Percentiles rank a stretch among this genome's conserved stretches.
These are phyloP conservation scores for Lottia gigantea DNA, from an alignment of 2,888 invertebrate species.

Conservation along the genomic window DNA sequence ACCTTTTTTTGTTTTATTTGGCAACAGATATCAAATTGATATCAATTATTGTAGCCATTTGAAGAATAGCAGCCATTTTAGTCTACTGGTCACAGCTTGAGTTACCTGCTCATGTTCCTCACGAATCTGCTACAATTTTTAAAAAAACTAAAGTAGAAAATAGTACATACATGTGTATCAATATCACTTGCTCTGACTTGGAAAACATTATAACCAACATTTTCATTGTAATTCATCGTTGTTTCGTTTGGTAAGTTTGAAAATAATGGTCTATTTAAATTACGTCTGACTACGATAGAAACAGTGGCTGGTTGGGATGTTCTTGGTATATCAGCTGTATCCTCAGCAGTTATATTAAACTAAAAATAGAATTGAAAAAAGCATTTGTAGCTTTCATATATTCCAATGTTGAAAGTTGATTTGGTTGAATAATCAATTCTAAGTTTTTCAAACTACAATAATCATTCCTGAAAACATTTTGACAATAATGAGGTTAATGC, in stretches of 20 bases:
- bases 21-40: no score
- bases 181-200: conserved; percentile 51
- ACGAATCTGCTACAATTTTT: no score
- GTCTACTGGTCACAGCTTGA: no score
- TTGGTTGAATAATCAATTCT: no score
- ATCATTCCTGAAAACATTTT: no score
- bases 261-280: conserved; percentile 42
- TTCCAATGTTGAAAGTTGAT: not conserved
- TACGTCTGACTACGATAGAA: conserved; percentile 38
- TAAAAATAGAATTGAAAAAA: not conserved
- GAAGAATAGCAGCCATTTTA: no score
- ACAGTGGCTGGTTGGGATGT: conserved; percentile 31
- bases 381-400: not conserved
- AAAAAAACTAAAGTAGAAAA: not conserved
- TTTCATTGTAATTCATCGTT: not conserved
- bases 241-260: not conserved
- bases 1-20: no score
- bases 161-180: not conserved
- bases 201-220: conserved; percentile 24
- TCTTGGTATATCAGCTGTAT: not conserved
- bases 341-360: not conserved
- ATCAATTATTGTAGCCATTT: no score
- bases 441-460: no score
- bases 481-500: no score
- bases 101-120: no score